Evolutionary conservation across 64 coral and sea anemone species (phyloP), one percentile per base, ranked within the genome.

Genomic region (Dendrophyllia cribrosa): DNA sequence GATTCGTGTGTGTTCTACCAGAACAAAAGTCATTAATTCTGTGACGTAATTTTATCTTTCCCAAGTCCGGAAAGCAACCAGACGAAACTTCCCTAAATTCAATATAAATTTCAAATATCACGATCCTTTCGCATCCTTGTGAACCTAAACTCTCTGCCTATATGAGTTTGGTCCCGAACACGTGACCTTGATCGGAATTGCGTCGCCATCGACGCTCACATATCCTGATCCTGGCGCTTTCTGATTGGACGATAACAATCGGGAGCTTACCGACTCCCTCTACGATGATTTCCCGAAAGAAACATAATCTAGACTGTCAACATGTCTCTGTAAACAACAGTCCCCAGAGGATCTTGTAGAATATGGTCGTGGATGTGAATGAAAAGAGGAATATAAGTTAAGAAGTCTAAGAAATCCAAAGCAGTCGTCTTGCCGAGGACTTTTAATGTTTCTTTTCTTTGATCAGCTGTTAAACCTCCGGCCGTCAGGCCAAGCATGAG

Each of bases 361-460:
- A 99, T 90, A 72, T 99, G 88, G 60, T 93, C 94, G 47, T 99
- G 97, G 52, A 99, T 99, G 48, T 96, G 88, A 75, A 96, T 83
- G 34, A 99, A 99, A 0, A 99, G 46, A 9, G 97, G 97, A 34
- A 99, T 93, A 11, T 99, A 99, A 5, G 97, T 96, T 15, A 99
- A 83, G 59, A 99, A 99, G 82, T 99, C 97, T 67, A 99, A 74
- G 59, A 96, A 99, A 72, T 96, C 97, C 51, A 99, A 88, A 77
- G 86, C 62, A 15, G 82, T 85, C 16, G 89, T 95, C 53, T 43
- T 87, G 23, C 88, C 91, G 23, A 99, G 88, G 78, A 77, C 93
- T 72, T 43, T 82, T 43, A 89, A 78, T 5, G 83, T 72, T 26
- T 93, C 23, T 75, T 46, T 91, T 79, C 65, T 97, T 20, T 85